Evolutionary conservation across 2,113 vertebrate genomes (phyloP), one percentile per base, ranked within the genome.

Genomic region (Turnix velox): DNA sequence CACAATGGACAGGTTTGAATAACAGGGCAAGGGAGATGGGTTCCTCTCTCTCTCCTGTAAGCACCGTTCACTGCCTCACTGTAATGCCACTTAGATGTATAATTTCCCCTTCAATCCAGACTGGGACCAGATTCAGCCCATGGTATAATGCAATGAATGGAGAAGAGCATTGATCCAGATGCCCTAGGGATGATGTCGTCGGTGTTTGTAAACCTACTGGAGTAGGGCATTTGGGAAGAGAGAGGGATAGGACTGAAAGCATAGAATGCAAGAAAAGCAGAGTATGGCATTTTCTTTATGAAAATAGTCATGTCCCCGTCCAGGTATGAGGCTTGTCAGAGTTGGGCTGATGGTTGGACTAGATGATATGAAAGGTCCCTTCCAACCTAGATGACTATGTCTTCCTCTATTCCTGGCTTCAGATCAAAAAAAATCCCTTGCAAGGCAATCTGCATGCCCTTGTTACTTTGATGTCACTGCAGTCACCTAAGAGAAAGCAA

Each of bases 81-180:
- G 40, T 25, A 39, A 35, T n/a, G 45, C 51, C 51, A 58, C 72
- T 37, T 10, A 30, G 40, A 37, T 49, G 42, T 42, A 67, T 0
- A 7, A 52, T 46, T 88, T 79, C 39, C 48, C 68, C 52, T 88
- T 66, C 24, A 3, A 39, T 73, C 72, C 51, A 49, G 63, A 12
- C 10, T 69, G 62, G 13, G 43, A 59, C 61, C 4, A 3, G 35
- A 40, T 51, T 78, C 79, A 80, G 79, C 49, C 79, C 67, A 14
- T 8, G 8, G 15, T 22, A 22, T 42, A 57, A 90, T 0, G 3
- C n/a, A 74, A 59, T 4, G 24, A 66, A 55, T 16, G 37, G 55
- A 77, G 40, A 77, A 74, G 78, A 69, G 14, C 0, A 0, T 22
- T 0, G 1, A 67, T 42, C 10, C 0, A 0, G 10, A 18, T 88